Conservation (phyloP, 2,797 vertebrate species). For the Xenops minutus region DNA sequence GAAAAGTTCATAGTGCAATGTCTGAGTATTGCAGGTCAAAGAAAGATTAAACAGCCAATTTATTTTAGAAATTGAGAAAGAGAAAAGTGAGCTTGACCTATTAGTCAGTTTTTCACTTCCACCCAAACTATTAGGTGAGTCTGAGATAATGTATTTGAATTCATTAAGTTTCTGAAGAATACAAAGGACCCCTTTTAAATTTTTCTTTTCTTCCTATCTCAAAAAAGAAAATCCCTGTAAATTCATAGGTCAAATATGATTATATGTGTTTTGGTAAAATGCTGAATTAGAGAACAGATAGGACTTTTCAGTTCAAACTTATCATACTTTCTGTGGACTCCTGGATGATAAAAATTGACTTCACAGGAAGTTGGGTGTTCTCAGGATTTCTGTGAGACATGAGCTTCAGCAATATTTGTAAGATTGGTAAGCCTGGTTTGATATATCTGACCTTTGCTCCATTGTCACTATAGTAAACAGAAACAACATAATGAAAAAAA, state of each 20-base stretch:
- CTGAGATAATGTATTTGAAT: background rate
- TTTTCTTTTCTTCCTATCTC: background rate
- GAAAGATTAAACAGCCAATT: constrained; percentile 4
- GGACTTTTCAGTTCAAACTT: background rate
- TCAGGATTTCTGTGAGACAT: background rate
- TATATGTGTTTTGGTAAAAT: background rate
- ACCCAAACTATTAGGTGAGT: background rate
- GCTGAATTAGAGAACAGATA: background rate
- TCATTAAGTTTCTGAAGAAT: background rate
- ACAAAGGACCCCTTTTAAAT: background rate
- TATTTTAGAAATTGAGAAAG: constrained; percentile 12
- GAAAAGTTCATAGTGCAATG: background rate
- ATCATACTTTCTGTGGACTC: background rate
- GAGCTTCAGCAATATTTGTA: background rate
- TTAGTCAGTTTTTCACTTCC: constrained; percentile 5
- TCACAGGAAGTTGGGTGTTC: background rate
- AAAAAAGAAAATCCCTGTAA: background rate
- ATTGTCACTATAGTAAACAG: background rate
- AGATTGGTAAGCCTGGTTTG: background rate
- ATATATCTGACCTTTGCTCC: background rate
- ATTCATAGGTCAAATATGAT: background rate
- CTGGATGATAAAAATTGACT: background rate
- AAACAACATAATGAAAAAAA: background rate
- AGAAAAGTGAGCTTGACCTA: constrained; percentile 2
- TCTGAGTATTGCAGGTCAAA: background rate